A percentile compares a stretch with the other conserved stretches of the same genome.
These are phyloP conservation scores for Bombus turneri DNA, from an alignment of 1,140 invertebrate genomes.

Conservation along the genomic window DNA sequence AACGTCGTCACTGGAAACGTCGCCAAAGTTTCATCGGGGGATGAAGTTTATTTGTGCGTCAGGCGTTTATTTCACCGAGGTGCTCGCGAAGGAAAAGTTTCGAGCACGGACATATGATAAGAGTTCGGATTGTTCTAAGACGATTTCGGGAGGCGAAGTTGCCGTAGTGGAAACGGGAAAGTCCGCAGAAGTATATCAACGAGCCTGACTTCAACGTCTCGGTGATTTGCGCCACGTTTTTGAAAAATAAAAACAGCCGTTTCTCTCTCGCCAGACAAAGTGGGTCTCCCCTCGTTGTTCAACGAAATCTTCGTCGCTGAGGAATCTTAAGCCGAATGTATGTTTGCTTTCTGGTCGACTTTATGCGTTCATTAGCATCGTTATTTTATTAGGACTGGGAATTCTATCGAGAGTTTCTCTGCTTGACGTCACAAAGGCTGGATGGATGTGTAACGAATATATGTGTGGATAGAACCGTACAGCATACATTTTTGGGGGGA, in stretches of 20 bases:
- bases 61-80: constrained; percentile 34
- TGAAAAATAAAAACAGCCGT: not conserved
- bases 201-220: not conserved
- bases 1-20: not conserved
- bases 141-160: constrained; percentile 10
- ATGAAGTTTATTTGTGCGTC: constrained; percentile 31
- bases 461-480: too few species aligned
- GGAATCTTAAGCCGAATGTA: not conserved
- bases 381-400: not conserved
- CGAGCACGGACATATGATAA: constrained; percentile 32
- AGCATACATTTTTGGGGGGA: constrained; percentile 8
- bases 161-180: not conserved
- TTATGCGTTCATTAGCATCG: constrained; percentile 8
- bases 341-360: not conserved
- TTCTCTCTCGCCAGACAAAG: too few species aligned
- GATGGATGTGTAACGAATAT: constrained; percentile 10
- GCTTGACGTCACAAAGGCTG: constrained; percentile 6
- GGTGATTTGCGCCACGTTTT: not conserved
- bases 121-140: constrained; percentile 39
- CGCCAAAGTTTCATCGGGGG: not conserved
- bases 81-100: constrained; percentile 21
- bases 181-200: constrained; percentile 7
- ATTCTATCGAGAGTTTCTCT: constrained; percentile 1
- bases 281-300: not conserved
- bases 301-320: too few species aligned